Base-by-base conservation (phyloP, 2,797 vertebrate genomes). In the Fistularia commersonii region DNA sequence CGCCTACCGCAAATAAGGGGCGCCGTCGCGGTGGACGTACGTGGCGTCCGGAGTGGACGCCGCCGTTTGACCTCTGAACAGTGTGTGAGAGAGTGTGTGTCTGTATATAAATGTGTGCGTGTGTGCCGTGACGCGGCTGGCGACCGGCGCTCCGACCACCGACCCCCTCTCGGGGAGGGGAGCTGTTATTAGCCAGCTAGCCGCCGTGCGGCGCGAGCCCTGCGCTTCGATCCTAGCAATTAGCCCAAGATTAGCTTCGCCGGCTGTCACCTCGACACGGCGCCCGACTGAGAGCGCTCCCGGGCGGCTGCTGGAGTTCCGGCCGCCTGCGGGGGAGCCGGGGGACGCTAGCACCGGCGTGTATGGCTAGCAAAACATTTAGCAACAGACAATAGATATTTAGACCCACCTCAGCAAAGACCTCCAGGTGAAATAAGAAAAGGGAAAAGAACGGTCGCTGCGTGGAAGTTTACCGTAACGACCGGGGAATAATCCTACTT, bases 361-460 rank as follows among this genome's bases (percentile, higher is more conserved):
- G 64, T 54, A 42, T 8, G 23, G 62, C 78, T 77, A 81, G 84
- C 80, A 80, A 71, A 49, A 5, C 60, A 8, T 53, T 57, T 57
- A 36, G 64, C 54, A 47, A 61, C 64, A 81, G 77, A 88, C 83
- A 87, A 87, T 78, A 67, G 81, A 66, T 54, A 48, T 64, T 58
- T 71, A 56, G 76, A 87, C 86, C 71, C 80, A 85, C 84, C 86
- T 87, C 76, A 41, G 76, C 70, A 78, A 64, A 50, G 77, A 69
- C 57, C 77, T 59, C 64, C 65, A 69, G 71, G 71, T 73, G 39
- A 57, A 68, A 60, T n/a, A n/a, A n/a, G n/a, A n/a, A n/a, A n/a
- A n/a, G n/a, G n/a, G n/a, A 76, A 40, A 39, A 43, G 63, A 74
- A 73, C 58, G 57, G 73, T 35, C 71, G 46, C 66, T 61, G 60